Conservation (phyloP, 2,888 invertebrate species). For the Drosophila tripunctata region DNA sequence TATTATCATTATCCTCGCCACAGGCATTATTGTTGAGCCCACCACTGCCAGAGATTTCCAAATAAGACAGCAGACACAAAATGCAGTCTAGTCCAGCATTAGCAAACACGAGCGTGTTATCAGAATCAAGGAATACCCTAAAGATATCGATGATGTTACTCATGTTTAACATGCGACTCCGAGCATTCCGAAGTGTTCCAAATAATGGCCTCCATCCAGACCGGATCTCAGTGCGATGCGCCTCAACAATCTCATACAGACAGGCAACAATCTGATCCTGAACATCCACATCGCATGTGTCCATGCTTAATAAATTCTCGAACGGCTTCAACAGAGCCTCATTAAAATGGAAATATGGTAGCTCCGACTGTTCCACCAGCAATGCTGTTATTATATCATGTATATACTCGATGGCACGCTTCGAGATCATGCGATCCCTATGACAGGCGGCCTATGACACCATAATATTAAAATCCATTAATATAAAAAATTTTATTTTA, state of each 20-base stretch:
- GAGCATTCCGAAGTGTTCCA: conserved; percentile 95
- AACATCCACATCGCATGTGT: conserved; percentile 96
- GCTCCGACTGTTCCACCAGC: conserved; percentile 93
- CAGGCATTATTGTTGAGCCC: conserved; percentile 87
- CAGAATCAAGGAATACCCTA: conserved; percentile 95
- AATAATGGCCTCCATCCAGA: conserved; percentile 98
- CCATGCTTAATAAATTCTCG: conserved; percentile 96
- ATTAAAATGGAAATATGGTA: conserved; percentile 97
- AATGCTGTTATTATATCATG: conserved; percentile 96
- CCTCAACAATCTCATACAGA: conserved; percentile 97
- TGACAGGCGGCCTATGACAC: conserved; percentile 92
- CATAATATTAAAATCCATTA: background rate
- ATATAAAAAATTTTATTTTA: background rate
- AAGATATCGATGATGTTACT: conserved; percentile 95
- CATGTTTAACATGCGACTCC: conserved; percentile 86
- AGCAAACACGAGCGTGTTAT: conserved; percentile 96
- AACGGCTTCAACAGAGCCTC: conserved; percentile 97
- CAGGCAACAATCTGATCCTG: conserved; percentile 94
- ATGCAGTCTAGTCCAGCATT: conserved; percentile 98
- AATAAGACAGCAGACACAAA: conserved; percentile 91
- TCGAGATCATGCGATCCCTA: conserved; percentile 93
- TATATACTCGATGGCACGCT: conserved; percentile 95
- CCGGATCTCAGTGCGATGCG: conserved; percentile 95
- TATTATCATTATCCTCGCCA: conserved; percentile 84
- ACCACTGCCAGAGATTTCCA: conserved; percentile 85